Evolutionary conservation across 1,140 invertebrate species (phyloP), one percentile per base, ranked within the genome.

Genomic region (Pantala flavescens): DNA sequence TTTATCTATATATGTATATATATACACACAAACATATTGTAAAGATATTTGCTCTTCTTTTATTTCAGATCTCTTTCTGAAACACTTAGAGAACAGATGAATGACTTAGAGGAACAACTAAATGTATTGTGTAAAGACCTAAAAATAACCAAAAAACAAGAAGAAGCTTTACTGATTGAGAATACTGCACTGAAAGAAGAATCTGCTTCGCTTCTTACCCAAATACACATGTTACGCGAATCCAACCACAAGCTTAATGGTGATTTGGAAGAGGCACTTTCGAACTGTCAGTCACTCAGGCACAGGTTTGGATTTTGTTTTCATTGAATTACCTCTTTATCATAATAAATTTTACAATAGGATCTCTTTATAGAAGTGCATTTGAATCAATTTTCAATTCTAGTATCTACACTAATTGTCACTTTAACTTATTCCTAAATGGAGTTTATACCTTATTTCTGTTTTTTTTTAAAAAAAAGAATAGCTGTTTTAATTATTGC

Each of bases 121-220:
- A 28, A 74, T 36, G 70, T 43, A 24, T 43, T 71, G 24, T 78
- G 80, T 1, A 24, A 74, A 70, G 75, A 77, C 24, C 11, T 75
- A 42, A 49, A 76, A 71, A 72, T 16, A n/a, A 16, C 36, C 14
- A 76, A 72, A 12, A 49, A 74, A 19, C 23, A 74, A 0, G 63
- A 75, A 9, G 86, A 87, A 23, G 80, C 81, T 0, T 82, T 84
- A 0, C 81, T 82, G 73, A 82, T 83, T 7, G 87, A 89, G 63
- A 80, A 84, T 7, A 82, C 83, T 36, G 74, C 84, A 0, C 79
- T 90, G 2, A 90, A 91, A 75, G 86, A 90, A 75, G 90, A 93
- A 80, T 85, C 86, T 70, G 83, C 88, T 0, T 82, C 85, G 73
- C 85, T 88, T 77, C 84, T 91, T 9, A 90, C 90, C 14, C 85